Conservation (phyloP, 1,140 invertebrate genomes). For the Zaprionus capensis region DNA sequence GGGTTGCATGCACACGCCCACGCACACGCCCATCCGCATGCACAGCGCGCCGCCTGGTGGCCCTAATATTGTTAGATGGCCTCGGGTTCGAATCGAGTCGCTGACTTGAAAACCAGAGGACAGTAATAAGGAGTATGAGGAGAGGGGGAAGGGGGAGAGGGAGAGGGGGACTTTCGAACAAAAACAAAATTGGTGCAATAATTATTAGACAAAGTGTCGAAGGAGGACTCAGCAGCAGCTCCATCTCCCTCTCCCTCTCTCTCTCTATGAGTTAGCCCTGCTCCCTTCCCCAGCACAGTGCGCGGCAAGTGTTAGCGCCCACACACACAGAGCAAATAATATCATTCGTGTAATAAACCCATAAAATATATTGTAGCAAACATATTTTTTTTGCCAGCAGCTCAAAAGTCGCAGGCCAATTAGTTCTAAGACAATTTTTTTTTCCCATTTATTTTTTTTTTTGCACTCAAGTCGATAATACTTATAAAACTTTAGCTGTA, state of each 20-base stretch:
- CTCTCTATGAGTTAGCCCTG: neutral
- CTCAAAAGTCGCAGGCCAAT: slow-evolving; percentile 38
- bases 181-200: slow-evolving; percentile 65
- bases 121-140: slow-evolving; percentile 40
- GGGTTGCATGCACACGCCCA: slow-evolving; percentile 73
- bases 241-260: neutral
- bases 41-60: slow-evolving; percentile 77
- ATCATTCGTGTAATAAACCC: slow-evolving; percentile 54
- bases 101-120: slow-evolving; percentile 72
- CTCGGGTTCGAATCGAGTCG: slow-evolving; percentile 28
- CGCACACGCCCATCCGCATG: slow-evolving; percentile 70
- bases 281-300: neutral
- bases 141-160: neutral
- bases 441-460: slow-evolving; percentile 25
- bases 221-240: neutral
- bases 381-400: slow-evolving; percentile 42
- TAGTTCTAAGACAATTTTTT: slow-evolving; percentile 22
- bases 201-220: slow-evolving; percentile 12
- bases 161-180: slow-evolving; percentile 6
- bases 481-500: slow-evolving; percentile 59
- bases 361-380: slow-evolving; percentile 26
- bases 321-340: slow-evolving; percentile 26
- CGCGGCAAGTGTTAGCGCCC: slow-evolving; percentile 8
- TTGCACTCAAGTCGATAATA: slow-evolving; percentile 62
- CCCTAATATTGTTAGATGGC: slow-evolving; percentile 76